Evolutionary conservation across 2,888 invertebrate genomes (phyloP).

Genomic region (Pristionchus entomophagus): DNA sequence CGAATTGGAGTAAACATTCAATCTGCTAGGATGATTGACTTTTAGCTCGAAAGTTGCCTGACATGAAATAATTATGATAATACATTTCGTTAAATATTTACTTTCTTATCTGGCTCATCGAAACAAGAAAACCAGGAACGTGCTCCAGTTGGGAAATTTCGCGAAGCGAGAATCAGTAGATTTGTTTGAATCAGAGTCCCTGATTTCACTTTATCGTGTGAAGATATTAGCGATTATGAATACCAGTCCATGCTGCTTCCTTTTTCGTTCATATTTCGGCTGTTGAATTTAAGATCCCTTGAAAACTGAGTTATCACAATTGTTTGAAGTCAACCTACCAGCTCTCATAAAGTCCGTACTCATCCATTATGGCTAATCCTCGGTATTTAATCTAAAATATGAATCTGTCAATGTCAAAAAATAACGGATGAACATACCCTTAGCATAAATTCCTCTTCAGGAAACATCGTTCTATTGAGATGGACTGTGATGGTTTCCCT

Average conservation of each 20-base stretch:
- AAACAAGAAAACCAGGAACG: constrained; percentile 23
- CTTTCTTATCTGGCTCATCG: not conserved
- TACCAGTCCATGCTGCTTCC: too few relatives aligned
- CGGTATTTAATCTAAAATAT: not conserved
- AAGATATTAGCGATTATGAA: too few relatives aligned
- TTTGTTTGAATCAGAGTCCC: not conserved
- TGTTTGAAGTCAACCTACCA: not conserved
- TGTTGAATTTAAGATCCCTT: not conserved
- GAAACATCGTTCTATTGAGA: not conserved
- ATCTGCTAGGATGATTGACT: not conserved
- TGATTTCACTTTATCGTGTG: too few relatives aligned
- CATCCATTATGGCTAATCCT: not conserved
- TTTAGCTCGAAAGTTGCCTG: not conserved
- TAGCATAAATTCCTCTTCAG: not conserved
- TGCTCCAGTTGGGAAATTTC: constrained; percentile 2
- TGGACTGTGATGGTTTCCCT: not conserved
- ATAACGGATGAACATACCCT: not conserved
- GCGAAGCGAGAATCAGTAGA: not conserved
- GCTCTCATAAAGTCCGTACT: constrained; percentile 7
- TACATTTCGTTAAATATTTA: not conserved
- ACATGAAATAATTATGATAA: too few relatives aligned
- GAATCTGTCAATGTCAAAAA: not conserved
- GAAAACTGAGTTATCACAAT: not conserved
- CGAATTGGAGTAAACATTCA: not conserved
- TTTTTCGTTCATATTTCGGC: too few relatives aligned